Conservation (phyloP, 2,113 vertebrate species). For the Falco punctatus region DNA sequence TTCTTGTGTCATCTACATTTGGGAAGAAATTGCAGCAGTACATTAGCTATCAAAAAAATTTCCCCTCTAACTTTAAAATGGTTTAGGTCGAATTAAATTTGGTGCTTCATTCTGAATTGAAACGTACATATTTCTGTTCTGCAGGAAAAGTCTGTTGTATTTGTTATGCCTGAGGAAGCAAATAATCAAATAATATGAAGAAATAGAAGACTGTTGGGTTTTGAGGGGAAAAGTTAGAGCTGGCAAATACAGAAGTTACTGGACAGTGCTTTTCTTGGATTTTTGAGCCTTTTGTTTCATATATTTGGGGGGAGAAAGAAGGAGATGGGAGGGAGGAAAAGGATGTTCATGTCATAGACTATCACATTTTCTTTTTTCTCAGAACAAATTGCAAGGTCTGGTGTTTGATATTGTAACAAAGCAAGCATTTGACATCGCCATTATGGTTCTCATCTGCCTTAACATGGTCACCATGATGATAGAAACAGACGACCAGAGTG, state of each 20-base stretch:
- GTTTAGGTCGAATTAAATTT: not conserved
- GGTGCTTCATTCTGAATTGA: not conserved
- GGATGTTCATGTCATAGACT: not conserved
- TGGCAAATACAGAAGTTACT: not conserved
- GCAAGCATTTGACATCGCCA: slow-evolving; percentile 91
- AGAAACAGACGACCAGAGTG: slow-evolving; percentile 84
- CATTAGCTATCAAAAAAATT: not conserved
- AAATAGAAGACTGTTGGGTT: not conserved
- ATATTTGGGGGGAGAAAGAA: not conserved
- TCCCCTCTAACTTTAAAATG: not conserved
- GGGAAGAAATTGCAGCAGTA: not conserved
- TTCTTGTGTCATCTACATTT: not conserved
- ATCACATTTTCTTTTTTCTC: slow-evolving; percentile 26
- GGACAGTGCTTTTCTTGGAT: not conserved
- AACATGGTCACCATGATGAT: slow-evolving; percentile 99
- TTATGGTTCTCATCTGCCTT: slow-evolving; percentile 95
- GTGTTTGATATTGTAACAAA: slow-evolving; percentile 91
- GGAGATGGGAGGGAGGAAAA: not conserved
- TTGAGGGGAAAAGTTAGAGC: not conserved
- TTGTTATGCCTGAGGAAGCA: not conserved
- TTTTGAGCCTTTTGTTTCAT: not conserved
- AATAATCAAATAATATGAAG: not conserved
- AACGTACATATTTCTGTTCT: not conserved
- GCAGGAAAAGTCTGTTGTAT: not conserved
- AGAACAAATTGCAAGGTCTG: slow-evolving; percentile 93